Evolutionary conservation across 2,113 vertebrate genomes (phyloP), one percentile per base, ranked within the genome.

Genomic region (Ptilonorhynchus violaceus): DNA sequence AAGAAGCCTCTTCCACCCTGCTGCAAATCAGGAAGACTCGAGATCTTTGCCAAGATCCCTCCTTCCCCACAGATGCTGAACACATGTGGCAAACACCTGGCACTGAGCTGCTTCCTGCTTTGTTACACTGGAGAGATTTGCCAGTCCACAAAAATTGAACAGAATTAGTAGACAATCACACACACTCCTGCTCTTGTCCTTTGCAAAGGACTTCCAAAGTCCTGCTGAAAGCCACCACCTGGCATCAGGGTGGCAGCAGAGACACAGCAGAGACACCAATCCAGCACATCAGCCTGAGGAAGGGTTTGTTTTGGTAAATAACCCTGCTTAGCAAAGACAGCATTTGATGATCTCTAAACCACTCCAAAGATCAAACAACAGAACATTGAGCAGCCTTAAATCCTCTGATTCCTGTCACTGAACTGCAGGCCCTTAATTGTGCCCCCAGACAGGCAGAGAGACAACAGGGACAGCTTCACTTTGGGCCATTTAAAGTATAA

Each of bases 251-350:
- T 15, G 60, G 70, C 60, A 49, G 18, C 20, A 47, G 41, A 64
- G 50, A 17, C 53, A 20, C 16, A 39, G 74, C 60, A 80, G 25
- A 47, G 55, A 14, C 37, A 18, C 44, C 59, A 68, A 16, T 17
- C 3, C 49, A 7, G 33, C 39, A 9, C 3, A 0, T 2, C 37
- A 42, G 44, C 33, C 74, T 1, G 4, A 42, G 52, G 15, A 58
- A 68, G 20, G 20, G 21, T 25, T 75, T 53, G 42, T 52, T 73
- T 21, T 59, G 21, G 30, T 44, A 67, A 84, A 92, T 67, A 53
- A 63, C 28, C 14, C 52, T 28, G 52, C n/a, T 76, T 46, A 49
- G 58, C 42, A 72, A 44, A 58, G 58, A 24, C 53, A 49, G 47
- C 0, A 0, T 33, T 15, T 12, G 47, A 30, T 30, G 28, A 37